Evolutionary conservation across 2,113 vertebrate genomes (phyloP).

Genomic region (Poeciliopsis occidentalis): DNA sequence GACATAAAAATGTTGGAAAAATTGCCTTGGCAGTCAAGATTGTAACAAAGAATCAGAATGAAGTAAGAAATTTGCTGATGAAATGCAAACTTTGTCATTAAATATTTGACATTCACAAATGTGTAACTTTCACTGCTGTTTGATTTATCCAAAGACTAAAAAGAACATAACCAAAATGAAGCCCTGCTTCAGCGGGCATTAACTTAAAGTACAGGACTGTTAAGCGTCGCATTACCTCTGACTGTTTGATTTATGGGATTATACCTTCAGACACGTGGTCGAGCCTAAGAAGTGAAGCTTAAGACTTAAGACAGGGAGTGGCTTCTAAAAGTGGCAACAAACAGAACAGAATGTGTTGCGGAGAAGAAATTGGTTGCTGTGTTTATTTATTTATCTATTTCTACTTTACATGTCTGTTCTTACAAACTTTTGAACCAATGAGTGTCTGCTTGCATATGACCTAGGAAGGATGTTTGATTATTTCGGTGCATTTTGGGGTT

Average conservation of each 20-base stretch:
- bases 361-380: slow-evolving; percentile 34
- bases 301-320: slow-evolving; percentile 61
- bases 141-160: slow-evolving; percentile 2
- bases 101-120: neutral
- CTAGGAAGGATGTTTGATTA: slow-evolving; percentile 21
- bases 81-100: neutral
- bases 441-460: slow-evolving; percentile 37
- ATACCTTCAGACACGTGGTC: slow-evolving; percentile 62
- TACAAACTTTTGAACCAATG: slow-evolving; percentile 23
- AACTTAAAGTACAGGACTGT: slow-evolving; percentile 32
- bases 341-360: slow-evolving; percentile 57
- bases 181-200: neutral
- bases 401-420: slow-evolving; percentile 39
- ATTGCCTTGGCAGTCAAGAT: slow-evolving; percentile 25
- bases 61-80: neutral
- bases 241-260: slow-evolving; percentile 74
- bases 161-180: slow-evolving; percentile 6
- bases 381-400: slow-evolving; percentile 22
- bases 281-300: slow-evolving; percentile 68
- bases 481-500: slow-evolving; percentile 35
- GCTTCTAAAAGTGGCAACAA: slow-evolving; percentile 64
- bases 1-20: slow-evolving; percentile 4
- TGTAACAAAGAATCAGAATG: slow-evolving; percentile 1
- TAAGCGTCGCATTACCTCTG: slow-evolving; percentile 49
- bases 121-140: neutral